Evolutionary conservation across 2,797 vertebrate species (phyloP).

Genomic region (Galago senegalensis): DNA sequence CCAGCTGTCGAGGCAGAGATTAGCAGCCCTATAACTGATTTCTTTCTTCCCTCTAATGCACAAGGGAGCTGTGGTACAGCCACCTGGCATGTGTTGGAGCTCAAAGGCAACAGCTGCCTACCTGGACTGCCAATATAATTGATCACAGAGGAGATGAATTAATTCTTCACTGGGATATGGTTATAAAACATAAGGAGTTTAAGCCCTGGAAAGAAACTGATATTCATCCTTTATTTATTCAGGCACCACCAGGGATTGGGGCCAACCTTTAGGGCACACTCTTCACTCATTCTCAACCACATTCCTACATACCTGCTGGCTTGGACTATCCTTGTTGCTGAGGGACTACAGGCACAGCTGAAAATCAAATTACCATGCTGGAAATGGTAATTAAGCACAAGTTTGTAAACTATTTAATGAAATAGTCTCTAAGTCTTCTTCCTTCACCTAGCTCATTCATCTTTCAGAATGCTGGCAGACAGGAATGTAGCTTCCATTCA

Average conservation of each 20-base stretch:
- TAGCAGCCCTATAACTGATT: conserved; percentile 77
- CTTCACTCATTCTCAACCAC: neutral
- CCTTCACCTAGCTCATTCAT: neutral
- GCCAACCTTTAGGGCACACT: neutral
- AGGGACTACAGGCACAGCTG: neutral
- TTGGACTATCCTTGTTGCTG: conserved; percentile 21
- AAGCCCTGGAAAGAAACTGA: conserved; percentile 37
- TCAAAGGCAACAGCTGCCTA: conserved; percentile 79
- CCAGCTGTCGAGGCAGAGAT: conserved; percentile 78
- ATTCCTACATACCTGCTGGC: neutral
- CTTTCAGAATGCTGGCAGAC: conserved; percentile 20
- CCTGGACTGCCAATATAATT: conserved; percentile 68
- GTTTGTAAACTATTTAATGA: conserved; percentile 15
- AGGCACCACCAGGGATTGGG: neutral
- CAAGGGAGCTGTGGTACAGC: conserved; percentile 81
- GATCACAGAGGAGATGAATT: conserved; percentile 62
- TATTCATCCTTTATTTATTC: conserved; percentile 41
- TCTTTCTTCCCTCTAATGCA: conserved; percentile 75
- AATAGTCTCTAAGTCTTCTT: neutral
- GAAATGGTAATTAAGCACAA: conserved; percentile 8
- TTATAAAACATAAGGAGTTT: conserved; percentile 53
- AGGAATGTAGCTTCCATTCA: conserved; percentile 4
- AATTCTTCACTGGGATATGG: conserved; percentile 52
- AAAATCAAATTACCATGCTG: neutral
- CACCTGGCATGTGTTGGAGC: conserved; percentile 83